Conservation (phyloP, 2,113 vertebrate species). For the Piaya cayana region DNA sequence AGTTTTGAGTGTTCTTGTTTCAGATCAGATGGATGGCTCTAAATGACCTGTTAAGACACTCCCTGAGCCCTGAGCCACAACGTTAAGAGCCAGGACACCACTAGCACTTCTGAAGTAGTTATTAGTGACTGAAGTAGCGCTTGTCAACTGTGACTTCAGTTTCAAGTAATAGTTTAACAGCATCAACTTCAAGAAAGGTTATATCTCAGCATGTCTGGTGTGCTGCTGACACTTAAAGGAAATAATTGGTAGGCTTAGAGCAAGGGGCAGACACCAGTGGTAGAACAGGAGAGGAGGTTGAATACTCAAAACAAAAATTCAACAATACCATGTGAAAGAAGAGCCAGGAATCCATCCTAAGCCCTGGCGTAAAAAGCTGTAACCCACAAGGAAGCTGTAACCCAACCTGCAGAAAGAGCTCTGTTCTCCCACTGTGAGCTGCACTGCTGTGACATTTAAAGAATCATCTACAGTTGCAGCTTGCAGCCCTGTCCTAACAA, state of each 20-base stretch:
- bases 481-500: not conserved
- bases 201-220: constrained; percentile 57
- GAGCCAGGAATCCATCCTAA: not conserved
- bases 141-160: constrained; percentile 75
- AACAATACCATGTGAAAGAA: not conserved
- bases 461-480: not conserved
- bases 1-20: constrained; percentile 72
- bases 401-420: not conserved
- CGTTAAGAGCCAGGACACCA: constrained; percentile 68
- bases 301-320: not conserved
- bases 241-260: constrained; percentile 78
- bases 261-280: constrained; percentile 39
- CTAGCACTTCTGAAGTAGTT: constrained; percentile 75
- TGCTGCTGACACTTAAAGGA: constrained; percentile 74
- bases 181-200: constrained; percentile 75
- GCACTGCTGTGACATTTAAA: not conserved
- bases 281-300: constrained; percentile 2
- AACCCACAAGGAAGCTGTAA: not conserved
- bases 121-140: constrained; percentile 77
- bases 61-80: constrained; percentile 68
- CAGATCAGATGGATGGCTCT: constrained; percentile 77
- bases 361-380: not conserved
- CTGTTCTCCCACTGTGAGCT: not conserved
- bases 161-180: constrained; percentile 80
- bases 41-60: constrained; percentile 79